A percentile compares a stretch with the other conserved stretches of the same genome.
phyloP scores from a whole-genome alignment of 2,888 invertebrate genomes.

The Aphodius granarius region DNA sequence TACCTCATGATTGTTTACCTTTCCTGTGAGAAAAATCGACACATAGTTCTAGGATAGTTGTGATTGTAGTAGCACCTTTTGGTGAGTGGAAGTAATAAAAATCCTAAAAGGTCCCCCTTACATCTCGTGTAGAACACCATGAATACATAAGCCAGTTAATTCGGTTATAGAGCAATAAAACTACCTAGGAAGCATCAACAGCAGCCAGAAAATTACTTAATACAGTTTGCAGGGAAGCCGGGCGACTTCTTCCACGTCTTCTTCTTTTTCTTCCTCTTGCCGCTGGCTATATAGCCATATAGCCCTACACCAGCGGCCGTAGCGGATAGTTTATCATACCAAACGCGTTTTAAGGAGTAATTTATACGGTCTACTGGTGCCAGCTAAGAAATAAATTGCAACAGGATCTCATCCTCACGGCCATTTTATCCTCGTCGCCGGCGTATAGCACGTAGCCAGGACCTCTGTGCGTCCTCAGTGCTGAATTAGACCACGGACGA shows the following conservation, averaged over 20 bases:
- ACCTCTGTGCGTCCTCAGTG: background rate
- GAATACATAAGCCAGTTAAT: background rate
- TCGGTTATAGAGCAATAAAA: background rate
- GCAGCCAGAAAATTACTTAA: background rate
- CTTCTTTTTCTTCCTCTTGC: background rate
- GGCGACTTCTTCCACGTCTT: no score
- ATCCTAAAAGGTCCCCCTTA: no score
- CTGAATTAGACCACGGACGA: conserved; percentile 6
- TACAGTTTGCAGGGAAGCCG: background rate
- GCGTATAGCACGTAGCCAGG: background rate
- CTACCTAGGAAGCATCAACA: background rate
- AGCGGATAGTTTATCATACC: conserved; percentile 11
- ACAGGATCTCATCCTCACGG: conserved; percentile 8
- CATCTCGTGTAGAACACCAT: no score
- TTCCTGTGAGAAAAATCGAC: no score
- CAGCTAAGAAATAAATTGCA: conserved; percentile 13
- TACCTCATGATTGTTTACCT: no score
- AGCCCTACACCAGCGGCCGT: conserved; percentile 17
- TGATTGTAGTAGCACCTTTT: no score
- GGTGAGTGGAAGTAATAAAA: no score
- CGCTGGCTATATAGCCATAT: background rate
- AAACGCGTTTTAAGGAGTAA: conserved; percentile 7
- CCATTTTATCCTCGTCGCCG: background rate
- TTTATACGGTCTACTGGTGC: conserved; percentile 14
- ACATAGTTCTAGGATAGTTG: no score